These are phyloP conservation scores for Lichenostomus cassidix DNA, from an alignment of 2,113 vertebrate genomes.

Conservation along the genomic window DNA sequence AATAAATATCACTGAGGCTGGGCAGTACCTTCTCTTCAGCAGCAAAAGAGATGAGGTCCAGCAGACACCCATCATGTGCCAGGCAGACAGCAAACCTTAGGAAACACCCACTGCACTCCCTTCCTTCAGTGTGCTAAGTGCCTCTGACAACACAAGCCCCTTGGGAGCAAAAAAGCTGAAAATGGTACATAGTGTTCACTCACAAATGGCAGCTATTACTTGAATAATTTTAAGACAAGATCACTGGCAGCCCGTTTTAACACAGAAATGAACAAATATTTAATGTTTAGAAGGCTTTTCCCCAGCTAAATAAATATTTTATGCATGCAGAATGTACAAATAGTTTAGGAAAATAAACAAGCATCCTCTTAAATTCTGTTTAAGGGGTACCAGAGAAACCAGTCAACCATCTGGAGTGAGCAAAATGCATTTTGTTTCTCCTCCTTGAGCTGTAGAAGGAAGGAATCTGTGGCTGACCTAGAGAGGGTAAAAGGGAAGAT, in stretches of 20 bases:
- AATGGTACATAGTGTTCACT: not conserved
- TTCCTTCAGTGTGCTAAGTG: not conserved
- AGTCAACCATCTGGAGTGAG: not conserved
- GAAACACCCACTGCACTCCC: not conserved
- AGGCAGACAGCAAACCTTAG: not conserved
- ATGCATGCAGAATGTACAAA: not conserved
- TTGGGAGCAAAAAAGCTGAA: not conserved
- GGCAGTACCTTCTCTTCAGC: not conserved
- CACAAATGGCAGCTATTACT: not conserved
- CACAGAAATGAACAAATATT: not conserved
- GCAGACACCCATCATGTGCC: not conserved
- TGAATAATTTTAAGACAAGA: not conserved
- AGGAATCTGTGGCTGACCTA: not conserved
- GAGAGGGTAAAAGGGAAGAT: not conserved
- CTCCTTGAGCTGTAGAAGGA: not conserved
- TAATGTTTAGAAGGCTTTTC: not conserved
- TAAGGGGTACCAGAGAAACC: not conserved
- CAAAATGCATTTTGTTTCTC: not conserved
- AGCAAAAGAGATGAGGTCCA: not conserved
- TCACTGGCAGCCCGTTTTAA: not conserved
- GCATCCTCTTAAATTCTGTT: not conserved
- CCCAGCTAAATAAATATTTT: not conserved
- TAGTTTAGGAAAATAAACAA: slow-evolving; percentile 6
- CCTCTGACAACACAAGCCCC: not conserved
- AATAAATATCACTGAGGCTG: not conserved